These are phyloP conservation scores for Zaprionus davidi DNA, from an alignment of 1,140 invertebrate genomes.

Conservation along the genomic window DNA sequence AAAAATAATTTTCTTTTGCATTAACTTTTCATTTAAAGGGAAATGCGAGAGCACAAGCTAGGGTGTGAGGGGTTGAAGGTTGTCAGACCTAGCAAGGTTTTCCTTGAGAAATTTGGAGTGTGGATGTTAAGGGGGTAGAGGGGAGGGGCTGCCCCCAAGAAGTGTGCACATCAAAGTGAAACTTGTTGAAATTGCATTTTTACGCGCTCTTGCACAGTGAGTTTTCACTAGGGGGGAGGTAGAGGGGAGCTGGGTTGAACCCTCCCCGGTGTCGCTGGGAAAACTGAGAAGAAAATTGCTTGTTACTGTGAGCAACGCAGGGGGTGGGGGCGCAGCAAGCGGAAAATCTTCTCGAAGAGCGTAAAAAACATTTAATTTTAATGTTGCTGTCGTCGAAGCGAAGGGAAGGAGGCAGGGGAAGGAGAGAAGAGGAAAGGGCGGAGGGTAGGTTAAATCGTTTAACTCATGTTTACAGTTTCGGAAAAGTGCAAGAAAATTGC, in stretches of 20 bases:
- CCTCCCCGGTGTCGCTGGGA: constrained; percentile 33
- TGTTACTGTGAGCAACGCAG: constrained; percentile 58
- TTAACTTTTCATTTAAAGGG: constrained; percentile 76
- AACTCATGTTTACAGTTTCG: constrained; percentile 40
- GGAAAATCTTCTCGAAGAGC: constrained; percentile 56
- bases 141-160: constrained; percentile 36
- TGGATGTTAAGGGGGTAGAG: background rate
- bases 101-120: background rate
- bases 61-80: background rate
- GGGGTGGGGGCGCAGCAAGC: constrained; percentile 14
- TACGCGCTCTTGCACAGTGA: constrained; percentile 73
- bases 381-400: constrained; percentile 51
- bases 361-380: constrained; percentile 77
- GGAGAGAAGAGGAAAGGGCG: background rate
- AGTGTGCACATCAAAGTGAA: constrained; percentile 81
- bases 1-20: constrained; percentile 81
- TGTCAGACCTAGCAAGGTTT: constrained; percentile 17
- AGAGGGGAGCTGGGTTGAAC: constrained; percentile 3
- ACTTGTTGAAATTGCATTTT: constrained; percentile 82
- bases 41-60: constrained; percentile 31
- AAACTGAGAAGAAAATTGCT: constrained; percentile 54
- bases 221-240: constrained; percentile 23
- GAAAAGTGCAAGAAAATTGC: constrained; percentile 11
- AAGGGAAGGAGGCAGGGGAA: background rate
- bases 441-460: constrained; percentile 22